A percentile compares a stretch with the other conserved stretches of the same genome.
Evolutionary conservation across 1,140 invertebrate genomes (phyloP).

Genomic region (Caerostris extrusa): DNA sequence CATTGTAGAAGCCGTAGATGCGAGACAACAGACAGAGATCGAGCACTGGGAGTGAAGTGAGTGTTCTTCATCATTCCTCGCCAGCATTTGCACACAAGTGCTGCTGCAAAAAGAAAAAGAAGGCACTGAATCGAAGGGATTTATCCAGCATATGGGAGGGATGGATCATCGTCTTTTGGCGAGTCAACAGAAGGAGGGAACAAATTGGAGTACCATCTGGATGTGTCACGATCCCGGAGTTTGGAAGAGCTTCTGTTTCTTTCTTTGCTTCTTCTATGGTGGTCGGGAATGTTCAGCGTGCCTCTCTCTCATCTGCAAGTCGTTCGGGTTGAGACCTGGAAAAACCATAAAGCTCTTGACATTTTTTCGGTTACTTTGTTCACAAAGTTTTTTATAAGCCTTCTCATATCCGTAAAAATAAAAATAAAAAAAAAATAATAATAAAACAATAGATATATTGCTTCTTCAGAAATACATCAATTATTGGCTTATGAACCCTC

Average conservation of each 20-base stretch:
- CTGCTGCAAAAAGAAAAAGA: background rate
- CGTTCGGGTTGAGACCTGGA: background rate
- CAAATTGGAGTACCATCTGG: constrained; percentile 58
- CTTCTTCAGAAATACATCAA: no score
- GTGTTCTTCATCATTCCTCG: constrained; percentile 43
- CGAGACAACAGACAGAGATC: constrained; percentile 20
- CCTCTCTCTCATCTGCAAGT: background rate
- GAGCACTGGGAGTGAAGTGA: background rate
- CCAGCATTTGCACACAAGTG: background rate
- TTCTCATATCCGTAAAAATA: no score
- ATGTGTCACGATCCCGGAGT: constrained; percentile 49
- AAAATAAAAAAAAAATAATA: no score
- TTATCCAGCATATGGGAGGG: constrained; percentile 36
- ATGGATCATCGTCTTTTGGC: constrained; percentile 59
- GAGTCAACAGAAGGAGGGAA: constrained; percentile 60
- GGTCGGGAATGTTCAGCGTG: background rate
- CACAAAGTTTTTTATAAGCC: no score
- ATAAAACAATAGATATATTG: no score
- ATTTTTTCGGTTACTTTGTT: no score
- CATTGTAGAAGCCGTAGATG: constrained; percentile 30
- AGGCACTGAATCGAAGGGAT: constrained; percentile 19
- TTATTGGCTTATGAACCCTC: no score
- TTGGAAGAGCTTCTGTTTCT: background rate
- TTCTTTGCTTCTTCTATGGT: constrained; percentile 29
- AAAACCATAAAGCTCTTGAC: background rate